A percentile compares a stretch with the other conserved stretches of the same genome.
phyloP scores from a whole-genome alignment of 2,888 invertebrate species.

The Germaria angustata region DNA sequence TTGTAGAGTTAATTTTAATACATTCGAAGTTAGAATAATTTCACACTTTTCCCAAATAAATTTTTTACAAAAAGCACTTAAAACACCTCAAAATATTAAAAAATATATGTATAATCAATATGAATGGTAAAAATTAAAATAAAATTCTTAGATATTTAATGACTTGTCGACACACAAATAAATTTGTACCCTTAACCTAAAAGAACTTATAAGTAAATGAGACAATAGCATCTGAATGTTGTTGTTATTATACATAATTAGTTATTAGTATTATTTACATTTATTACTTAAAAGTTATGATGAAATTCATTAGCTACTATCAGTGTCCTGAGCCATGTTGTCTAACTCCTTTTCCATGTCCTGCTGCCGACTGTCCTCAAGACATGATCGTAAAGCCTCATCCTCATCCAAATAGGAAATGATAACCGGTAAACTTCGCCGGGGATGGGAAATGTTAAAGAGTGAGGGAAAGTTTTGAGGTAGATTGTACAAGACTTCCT shows the following conservation, averaged over 20 bases:
- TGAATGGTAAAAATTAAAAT: conserved; percentile 1
- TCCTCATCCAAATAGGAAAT: conserved; percentile 91
- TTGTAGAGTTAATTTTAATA: not conserved
- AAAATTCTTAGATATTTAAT: not conserved
- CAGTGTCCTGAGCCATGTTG: conserved; percentile 10
- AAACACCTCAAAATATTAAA: conserved; percentile 3
- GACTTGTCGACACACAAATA: not conserved
- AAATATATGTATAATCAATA: not conserved
- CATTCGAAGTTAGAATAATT: not conserved
- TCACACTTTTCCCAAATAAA: not conserved
- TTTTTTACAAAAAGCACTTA: not conserved
- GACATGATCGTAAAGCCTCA: conserved; percentile 77
- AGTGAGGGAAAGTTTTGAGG: conserved; percentile 84
- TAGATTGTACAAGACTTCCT: conserved; percentile 38
- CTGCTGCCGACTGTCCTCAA: conserved; percentile 29
- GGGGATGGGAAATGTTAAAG: conserved; percentile 87
- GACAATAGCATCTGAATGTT: not conserved
- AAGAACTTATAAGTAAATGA: conserved; percentile 15
- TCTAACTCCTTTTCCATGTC: conserved; percentile 33
- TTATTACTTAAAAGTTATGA: not conserved
- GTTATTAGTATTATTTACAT: conserved; percentile 14
- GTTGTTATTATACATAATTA: too few relatives aligned
- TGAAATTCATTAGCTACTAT: conserved; percentile 29
- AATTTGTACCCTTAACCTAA: conserved; percentile 56
- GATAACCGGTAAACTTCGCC: conserved; percentile 89